Conservation (phyloP, 2,797 vertebrate species). For the Cheirogaleus major region DNA sequence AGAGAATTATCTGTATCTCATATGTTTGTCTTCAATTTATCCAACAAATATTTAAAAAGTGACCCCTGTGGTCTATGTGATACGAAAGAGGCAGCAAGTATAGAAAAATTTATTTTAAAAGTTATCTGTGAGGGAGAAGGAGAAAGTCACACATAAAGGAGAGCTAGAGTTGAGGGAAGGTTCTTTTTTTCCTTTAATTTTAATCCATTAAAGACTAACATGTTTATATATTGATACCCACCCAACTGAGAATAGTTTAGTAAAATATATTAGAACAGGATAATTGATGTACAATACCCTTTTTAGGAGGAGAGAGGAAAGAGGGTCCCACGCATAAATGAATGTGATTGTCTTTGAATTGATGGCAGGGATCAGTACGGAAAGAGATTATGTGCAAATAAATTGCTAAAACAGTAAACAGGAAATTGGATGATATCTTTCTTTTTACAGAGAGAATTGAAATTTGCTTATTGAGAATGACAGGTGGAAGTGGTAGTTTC, state of each 20-base stretch:
- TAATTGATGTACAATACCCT: background rate
- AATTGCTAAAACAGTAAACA: background rate
- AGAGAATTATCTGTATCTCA: background rate
- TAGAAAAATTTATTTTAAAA: background rate
- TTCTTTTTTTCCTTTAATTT: background rate
- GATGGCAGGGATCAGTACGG: background rate
- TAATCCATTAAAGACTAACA: background rate
- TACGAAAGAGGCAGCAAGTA: background rate
- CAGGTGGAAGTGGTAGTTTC: background rate
- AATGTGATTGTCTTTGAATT: background rate
- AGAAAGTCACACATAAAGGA: background rate
- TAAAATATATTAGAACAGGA: background rate
- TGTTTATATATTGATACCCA: background rate
- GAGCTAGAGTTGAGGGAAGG: background rate
- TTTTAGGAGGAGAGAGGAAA: background rate
- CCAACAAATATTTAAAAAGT: background rate
- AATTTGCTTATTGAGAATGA: conserved; percentile 26
- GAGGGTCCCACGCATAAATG: background rate
- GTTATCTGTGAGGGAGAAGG: background rate
- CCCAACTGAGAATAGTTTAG: background rate
- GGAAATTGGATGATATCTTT: background rate
- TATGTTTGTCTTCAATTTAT: background rate
- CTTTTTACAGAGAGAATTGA: background rate
- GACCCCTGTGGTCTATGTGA: background rate
- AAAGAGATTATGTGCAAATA: background rate